Percentiles rank a stretch among this genome's conserved stretches.
Conservation (phyloP, 2,888 invertebrate genomes). For the Ochlodes sylvanus region DNA sequence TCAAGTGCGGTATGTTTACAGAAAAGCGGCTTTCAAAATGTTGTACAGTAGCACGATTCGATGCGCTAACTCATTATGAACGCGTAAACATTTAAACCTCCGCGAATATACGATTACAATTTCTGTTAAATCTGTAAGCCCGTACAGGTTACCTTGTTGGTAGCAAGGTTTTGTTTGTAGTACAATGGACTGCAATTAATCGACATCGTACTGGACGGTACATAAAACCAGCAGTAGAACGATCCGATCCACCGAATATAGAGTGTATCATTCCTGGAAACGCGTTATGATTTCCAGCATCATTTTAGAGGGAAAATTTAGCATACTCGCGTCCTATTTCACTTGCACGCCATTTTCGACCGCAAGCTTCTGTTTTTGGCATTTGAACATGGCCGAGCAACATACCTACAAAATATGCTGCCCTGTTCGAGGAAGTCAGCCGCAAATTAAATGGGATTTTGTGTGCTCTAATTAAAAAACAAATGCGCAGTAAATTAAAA, state of each 20-base stretch:
- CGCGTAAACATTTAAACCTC: constrained; percentile 16
- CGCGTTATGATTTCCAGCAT: constrained; percentile 61
- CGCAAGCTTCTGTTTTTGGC: constrained; percentile 74
- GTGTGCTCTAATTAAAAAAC: constrained; percentile 71
- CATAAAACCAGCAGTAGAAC: constrained; percentile 52
- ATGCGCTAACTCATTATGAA: constrained; percentile 10
- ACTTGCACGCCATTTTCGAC: constrained; percentile 58
- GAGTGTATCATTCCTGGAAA: constrained; percentile 52
- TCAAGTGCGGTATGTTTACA: background rate
- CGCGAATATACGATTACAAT: constrained; percentile 21
- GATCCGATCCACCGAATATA: constrained; percentile 50
- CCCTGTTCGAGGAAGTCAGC: constrained; percentile 57
- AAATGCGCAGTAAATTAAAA: constrained; percentile 50
- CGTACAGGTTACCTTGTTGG: constrained; percentile 43
- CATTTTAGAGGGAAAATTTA: constrained; percentile 60
- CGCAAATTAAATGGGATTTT: constrained; percentile 78
- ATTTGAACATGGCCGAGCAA: constrained; percentile 65
- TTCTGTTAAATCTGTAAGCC: constrained; percentile 43
- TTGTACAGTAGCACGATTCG: background rate
- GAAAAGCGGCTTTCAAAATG: background rate
- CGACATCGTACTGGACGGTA: constrained; percentile 56
- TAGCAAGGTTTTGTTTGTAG: constrained; percentile 59
- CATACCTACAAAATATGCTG: constrained; percentile 57
- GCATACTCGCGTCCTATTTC: constrained; percentile 55
- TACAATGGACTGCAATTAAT: constrained; percentile 67